phyloP scores from a whole-genome alignment of 53 echinoderm and acorn worm genomes.

The Apostichopus leukothele region DNA sequence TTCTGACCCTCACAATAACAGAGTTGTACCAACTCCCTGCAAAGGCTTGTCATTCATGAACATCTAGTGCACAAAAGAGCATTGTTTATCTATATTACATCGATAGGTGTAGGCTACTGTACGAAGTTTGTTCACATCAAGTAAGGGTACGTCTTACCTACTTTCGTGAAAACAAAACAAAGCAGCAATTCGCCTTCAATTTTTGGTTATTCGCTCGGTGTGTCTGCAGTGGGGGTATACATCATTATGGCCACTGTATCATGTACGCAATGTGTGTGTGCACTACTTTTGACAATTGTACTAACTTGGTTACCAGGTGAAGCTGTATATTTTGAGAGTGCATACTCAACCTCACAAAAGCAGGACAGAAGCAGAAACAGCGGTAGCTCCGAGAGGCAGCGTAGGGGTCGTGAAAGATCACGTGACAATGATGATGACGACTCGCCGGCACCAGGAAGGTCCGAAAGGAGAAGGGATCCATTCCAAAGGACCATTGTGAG shows the following conservation, averaged over 20 bases:
- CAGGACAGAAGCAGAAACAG: conserved; percentile 9
- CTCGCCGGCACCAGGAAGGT: not conserved
- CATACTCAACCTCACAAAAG: not conserved
- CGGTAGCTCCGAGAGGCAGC: not conserved
- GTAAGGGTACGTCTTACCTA: no score
- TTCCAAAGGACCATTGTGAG: conserved; percentile 31
- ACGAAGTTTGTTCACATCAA: no score
- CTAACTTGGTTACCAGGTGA: conserved; percentile 43
- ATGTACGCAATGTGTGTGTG: conserved; percentile 30
- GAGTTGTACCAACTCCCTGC: no score
- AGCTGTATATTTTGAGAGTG: conserved; percentile 43
- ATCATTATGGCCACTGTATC: conserved; percentile 25
- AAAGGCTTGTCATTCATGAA: not conserved
- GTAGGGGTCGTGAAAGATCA: conserved; percentile 2
- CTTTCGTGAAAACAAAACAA: no score
- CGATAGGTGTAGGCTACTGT: not conserved
- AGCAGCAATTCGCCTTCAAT: no score
- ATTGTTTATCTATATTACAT: not conserved
- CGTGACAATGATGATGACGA: conserved; percentile 9
- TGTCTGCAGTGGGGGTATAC: not conserved
- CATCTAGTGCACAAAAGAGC: not conserved
- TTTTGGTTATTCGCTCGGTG: no score
- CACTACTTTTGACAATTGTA: conserved; percentile 15
- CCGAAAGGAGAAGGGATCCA: conserved; percentile 24
- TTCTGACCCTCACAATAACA: not conserved